Conservation (phyloP, 2,888 invertebrate species). For the Agriotes lineatus region DNA sequence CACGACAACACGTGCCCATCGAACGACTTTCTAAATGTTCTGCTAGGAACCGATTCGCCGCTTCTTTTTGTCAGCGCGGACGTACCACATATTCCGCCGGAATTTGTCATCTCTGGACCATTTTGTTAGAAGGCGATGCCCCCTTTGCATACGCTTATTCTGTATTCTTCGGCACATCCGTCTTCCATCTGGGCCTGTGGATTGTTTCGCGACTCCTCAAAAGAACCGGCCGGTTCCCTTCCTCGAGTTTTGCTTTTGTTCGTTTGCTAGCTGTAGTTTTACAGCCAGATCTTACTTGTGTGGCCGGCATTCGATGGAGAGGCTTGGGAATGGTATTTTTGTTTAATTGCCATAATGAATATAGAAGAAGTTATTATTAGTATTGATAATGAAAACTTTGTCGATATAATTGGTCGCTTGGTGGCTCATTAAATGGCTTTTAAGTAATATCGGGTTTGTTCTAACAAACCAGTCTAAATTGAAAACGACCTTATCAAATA, state of each 20-base stretch:
- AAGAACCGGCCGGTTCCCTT: neutral
- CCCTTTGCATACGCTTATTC: conserved; percentile 29
- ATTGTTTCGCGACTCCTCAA: neutral
- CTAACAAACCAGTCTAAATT: too few species aligned
- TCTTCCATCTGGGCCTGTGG: conserved; percentile 22
- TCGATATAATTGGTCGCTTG: too few species aligned
- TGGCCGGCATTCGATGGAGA: too few species aligned
- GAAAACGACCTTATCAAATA: too few species aligned
- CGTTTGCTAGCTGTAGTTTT: neutral
- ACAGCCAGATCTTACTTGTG: too few species aligned
- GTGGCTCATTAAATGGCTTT: too few species aligned
- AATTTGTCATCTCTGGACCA: conserved; percentile 29
- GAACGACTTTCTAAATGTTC: conserved; percentile 49
- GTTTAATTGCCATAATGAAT: too few species aligned
- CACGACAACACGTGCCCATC: conserved; percentile 56
- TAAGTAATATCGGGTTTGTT: too few species aligned
- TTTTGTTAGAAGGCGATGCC: conserved; percentile 34
- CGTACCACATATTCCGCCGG: neutral
- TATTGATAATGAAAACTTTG: too few species aligned
- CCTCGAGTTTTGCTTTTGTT: neutral
- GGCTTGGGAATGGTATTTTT: too few species aligned
- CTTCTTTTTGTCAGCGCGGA: conserved; percentile 33
- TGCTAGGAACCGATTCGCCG: conserved; percentile 30
- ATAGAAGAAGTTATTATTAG: too few species aligned
- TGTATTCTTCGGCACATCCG: conserved; percentile 30